phyloP scores from a whole-genome alignment of 2,888 invertebrate species.

The Patella pellucida region DNA sequence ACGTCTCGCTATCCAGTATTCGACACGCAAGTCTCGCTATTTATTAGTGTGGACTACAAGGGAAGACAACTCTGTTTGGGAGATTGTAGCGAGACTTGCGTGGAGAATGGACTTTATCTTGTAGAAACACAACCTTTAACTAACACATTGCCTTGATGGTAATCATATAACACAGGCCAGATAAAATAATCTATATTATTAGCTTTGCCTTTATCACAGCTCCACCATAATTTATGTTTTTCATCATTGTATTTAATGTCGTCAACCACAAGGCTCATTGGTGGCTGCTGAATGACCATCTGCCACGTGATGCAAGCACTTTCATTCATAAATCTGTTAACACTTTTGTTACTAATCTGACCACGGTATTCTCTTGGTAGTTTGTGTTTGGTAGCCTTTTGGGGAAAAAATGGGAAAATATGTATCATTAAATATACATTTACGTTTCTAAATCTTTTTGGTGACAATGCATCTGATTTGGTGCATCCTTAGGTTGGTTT shows the following conservation, averaged over 20 bases:
- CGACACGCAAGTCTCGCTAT: no score
- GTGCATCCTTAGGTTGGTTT: no score
- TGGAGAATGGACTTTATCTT: no score
- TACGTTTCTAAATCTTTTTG: no score
- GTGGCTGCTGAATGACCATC: constrained; percentile 61
- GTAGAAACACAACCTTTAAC: constrained; percentile 63
- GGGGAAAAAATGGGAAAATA: no score
- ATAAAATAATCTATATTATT: constrained; percentile 53
- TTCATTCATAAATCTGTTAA: constrained; percentile 48
- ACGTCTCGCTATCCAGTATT: no score
- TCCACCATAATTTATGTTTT: constrained; percentile 64
- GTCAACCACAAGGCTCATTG: constrained; percentile 49
- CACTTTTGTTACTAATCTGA: constrained; percentile 37
- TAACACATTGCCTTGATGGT: constrained; percentile 55
- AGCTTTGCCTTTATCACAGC: constrained; percentile 55
- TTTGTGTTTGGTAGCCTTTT: constrained; percentile 39
- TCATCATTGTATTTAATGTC: constrained; percentile 53
- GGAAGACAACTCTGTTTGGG: no score
- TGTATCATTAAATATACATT: no score
- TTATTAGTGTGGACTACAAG: no score
- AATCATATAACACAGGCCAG: constrained; percentile 63
- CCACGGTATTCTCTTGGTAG: constrained; percentile 30
- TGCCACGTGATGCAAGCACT: constrained; percentile 59
- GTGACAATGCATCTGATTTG: no score
- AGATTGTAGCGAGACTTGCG: no score